phyloP scores from a whole-genome alignment of 2,113 vertebrate species.

The Thermophis baileyi region DNA sequence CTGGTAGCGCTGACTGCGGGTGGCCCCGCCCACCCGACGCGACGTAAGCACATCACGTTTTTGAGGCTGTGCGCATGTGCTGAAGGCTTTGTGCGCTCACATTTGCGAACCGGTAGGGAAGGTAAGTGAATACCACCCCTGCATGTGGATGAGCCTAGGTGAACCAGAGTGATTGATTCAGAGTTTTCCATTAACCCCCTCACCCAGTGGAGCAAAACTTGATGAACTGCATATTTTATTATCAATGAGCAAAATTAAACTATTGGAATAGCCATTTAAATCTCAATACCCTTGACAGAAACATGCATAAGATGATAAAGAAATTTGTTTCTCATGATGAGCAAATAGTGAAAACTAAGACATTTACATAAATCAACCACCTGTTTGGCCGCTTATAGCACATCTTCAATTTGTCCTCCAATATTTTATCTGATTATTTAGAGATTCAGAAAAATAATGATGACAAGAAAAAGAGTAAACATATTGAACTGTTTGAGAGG shows the following conservation, averaged over 20 bases:
- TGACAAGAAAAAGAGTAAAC: neutral
- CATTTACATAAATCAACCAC: conserved; percentile 18
- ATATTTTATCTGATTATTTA: conserved; percentile 18
- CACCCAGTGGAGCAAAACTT: neutral
- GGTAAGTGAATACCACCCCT: too few relatives aligned
- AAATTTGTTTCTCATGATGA: conserved; percentile 20
- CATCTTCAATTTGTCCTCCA: conserved; percentile 13
- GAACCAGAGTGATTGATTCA: neutral
- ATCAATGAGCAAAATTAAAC: conserved; percentile 42
- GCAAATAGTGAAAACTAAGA: conserved; percentile 11
- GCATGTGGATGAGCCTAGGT: neutral
- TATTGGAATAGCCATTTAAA: conserved; percentile 23
- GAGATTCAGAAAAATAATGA: neutral
- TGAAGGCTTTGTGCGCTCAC: too few relatives aligned
- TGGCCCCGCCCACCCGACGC: too few relatives aligned
- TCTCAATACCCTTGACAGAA: conserved; percentile 16
- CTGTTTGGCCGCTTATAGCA: neutral
- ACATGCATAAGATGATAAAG: conserved; percentile 14
- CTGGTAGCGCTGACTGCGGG: too few relatives aligned
- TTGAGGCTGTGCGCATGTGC: too few relatives aligned
- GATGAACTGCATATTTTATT: conserved; percentile 24
- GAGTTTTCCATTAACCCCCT: neutral
- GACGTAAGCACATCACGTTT: too few relatives aligned
- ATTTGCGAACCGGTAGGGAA: too few relatives aligned
- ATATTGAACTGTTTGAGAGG: neutral